A percentile compares a stretch with the other conserved stretches of the same genome.
phyloP scores from a whole-genome alignment of 2,888 invertebrate genomes.

The Eupithecia tripunctaria region DNA sequence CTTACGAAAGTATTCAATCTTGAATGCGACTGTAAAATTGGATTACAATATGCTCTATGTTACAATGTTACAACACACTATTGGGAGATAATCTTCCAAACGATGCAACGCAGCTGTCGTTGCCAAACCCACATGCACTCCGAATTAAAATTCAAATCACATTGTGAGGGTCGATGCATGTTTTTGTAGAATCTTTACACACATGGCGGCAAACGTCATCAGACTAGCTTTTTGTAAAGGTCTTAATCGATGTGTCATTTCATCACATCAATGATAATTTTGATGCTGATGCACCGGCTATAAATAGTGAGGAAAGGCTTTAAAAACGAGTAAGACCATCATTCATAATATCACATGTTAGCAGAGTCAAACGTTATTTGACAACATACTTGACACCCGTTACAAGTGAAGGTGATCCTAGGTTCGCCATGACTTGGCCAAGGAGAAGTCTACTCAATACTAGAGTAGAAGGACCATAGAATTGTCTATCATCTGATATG shows the following conservation, averaged over 20 bases:
- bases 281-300: not conserved
- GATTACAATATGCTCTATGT: slow-evolving; percentile 32
- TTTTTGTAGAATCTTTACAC: slow-evolving; percentile 18
- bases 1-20: slow-evolving; percentile 1
- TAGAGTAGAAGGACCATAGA: not conserved
- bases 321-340: not conserved
- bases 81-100: slow-evolving; percentile 33
- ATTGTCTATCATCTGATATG: not conserved
- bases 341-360: not conserved
- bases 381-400: not conserved
- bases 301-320: not conserved
- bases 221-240: slow-evolving; percentile 3
- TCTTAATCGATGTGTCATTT: slow-evolving; percentile 4
- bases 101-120: slow-evolving; percentile 30
- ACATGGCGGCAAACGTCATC: slow-evolving; percentile 1
- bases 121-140: slow-evolving; percentile 36
- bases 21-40: slow-evolving; percentile 36
- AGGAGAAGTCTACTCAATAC: not conserved
- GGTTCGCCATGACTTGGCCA: not conserved
- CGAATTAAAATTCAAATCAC: slow-evolving; percentile 30
- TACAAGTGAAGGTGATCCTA: not conserved
- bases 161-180: slow-evolving; percentile 16
- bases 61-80: slow-evolving; percentile 40
- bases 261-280: not conserved
- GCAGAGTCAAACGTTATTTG: not conserved